Evolutionary conservation across 64 coral and sea anemone genomes (phyloP).

Genomic region (Pachyseris speciosa): DNA sequence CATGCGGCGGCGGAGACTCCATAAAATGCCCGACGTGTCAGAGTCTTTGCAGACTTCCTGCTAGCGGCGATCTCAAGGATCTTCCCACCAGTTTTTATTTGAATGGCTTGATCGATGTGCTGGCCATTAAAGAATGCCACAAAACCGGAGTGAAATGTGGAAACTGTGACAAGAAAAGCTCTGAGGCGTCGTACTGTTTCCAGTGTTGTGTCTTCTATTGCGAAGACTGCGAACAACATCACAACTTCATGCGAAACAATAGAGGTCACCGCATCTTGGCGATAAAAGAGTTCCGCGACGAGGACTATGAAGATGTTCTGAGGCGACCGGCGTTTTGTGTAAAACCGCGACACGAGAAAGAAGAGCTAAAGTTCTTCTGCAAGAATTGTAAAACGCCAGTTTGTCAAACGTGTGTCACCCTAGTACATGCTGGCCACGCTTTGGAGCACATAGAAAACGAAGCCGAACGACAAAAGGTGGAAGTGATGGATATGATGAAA

Average conservation of each 20-base stretch:
- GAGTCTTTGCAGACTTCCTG: not conserved
- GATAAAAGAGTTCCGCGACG: conserved; percentile 44
- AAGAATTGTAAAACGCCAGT: conserved; percentile 38
- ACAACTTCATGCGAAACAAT: conserved; percentile 52
- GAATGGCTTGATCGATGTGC: not conserved
- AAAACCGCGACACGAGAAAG: conserved; percentile 67
- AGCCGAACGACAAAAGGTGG: not conserved
- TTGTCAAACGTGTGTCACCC: conserved; percentile 25
- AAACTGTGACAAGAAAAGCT: conserved; percentile 61
- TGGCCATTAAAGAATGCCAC: not conserved
- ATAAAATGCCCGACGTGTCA: not conserved
- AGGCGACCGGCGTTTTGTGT: conserved; percentile 61
- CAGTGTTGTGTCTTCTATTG: conserved; percentile 75
- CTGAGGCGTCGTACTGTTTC: conserved; percentile 64
- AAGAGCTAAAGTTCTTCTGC: conserved; percentile 67
- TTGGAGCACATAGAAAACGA: not conserved
- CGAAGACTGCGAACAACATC: conserved; percentile 44
- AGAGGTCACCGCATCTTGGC: conserved; percentile 50
- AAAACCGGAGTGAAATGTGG: conserved; percentile 47
- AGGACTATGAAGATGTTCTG: conserved; percentile 63
- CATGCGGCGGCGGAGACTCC: not conserved
- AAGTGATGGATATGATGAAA: not conserved
- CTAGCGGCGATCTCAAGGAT: not conserved
- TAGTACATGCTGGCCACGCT: not conserved
- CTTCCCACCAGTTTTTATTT: not conserved